A percentile compares a stretch with the other conserved stretches of the same genome.
Evolutionary conservation across 1,140 invertebrate genomes (phyloP).

Genomic region (Ceratoteleas bidentatus): DNA sequence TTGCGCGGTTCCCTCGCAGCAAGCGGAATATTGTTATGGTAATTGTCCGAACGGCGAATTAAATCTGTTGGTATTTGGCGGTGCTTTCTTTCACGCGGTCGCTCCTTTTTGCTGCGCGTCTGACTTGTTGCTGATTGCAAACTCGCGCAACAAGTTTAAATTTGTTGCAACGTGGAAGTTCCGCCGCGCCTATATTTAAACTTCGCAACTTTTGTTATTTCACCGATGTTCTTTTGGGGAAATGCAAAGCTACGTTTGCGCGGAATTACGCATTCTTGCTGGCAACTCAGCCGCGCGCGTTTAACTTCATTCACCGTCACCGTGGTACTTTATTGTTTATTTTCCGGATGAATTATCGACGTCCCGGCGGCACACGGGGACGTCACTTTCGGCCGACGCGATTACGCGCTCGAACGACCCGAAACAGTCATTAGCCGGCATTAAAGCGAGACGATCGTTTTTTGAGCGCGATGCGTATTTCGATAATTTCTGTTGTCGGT

Average conservation of each 20-base stretch:
- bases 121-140: slow-evolving; percentile 47
- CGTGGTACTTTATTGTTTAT: not conserved
- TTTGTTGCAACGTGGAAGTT: slow-evolving; percentile 35
- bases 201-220: slow-evolving; percentile 19
- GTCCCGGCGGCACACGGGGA: not conserved
- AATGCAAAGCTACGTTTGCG: slow-evolving; percentile 9
- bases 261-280: slow-evolving; percentile 19
- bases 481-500: too few species aligned
- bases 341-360: not conserved
- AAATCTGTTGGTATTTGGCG: slow-evolving; percentile 11
- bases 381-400: not conserved
- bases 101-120: slow-evolving; percentile 18
- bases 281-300: not conserved
- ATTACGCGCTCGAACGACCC: slow-evolving; percentile 3
- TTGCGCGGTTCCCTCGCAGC: too few species aligned
- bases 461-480: too few species aligned
- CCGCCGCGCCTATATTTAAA: slow-evolving; percentile 23
- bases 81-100: not conserved
- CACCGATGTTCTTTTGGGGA: slow-evolving; percentile 9
- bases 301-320: not conserved
- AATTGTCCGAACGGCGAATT: slow-evolving; percentile 7
- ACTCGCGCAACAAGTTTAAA: slow-evolving; percentile 49
- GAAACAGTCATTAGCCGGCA: slow-evolving; percentile 21
- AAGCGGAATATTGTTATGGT: slow-evolving; percentile 2
- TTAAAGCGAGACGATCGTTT: too few species aligned